Evolutionary conservation across 2,888 invertebrate genomes (phyloP), one percentile per base, ranked within the genome.

Genomic region (Rhagonycha fulva): DNA sequence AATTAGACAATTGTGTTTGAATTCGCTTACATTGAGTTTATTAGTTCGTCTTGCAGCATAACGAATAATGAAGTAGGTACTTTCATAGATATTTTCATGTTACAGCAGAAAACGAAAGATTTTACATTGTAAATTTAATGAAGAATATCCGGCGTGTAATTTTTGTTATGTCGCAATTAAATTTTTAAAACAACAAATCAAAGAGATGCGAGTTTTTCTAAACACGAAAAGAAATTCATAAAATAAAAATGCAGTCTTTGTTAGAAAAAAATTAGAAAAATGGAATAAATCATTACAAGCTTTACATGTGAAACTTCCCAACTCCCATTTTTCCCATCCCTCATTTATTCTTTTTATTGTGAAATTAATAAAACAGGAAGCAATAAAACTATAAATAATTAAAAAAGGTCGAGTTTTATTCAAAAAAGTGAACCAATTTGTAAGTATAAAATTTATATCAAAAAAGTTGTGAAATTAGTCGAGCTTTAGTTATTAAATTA

Each of bases 1-100:
- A 84, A 84, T 85, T 84, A 83, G 82, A 84, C 84, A 83, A 85
- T 84, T 84, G 84, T 80, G 82, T 84, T 84, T 83, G 80, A 85
- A 85, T 83, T 83, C 82, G 82, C 82, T 81, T 84, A 83, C 82
- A 78, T 81, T 70, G 75, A 73, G 68, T 77, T 77, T 66, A 66
- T 66, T 72, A 71, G 61, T 74, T 66, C 62, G 30, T 75, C 76
- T 74, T 72, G 67, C 62, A 77, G 70, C 32, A 70, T 77, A 32
- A 66, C 30, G 72, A 63, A 67, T 74, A 77, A 77, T 71, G 74
- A 74, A 66, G 26, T n/a, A 26, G 63, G 61, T 14, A 70, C 69
- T 68, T 61, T 74, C 69, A 74, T 72, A 69, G 71, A 30, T 72
- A 68, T 73, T 77, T 68, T 70, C 73, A 24, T 66, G 63, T 47